phyloP scores from a whole-genome alignment of 2,113 vertebrate genomes.

The Phaethornis superciliosus region DNA sequence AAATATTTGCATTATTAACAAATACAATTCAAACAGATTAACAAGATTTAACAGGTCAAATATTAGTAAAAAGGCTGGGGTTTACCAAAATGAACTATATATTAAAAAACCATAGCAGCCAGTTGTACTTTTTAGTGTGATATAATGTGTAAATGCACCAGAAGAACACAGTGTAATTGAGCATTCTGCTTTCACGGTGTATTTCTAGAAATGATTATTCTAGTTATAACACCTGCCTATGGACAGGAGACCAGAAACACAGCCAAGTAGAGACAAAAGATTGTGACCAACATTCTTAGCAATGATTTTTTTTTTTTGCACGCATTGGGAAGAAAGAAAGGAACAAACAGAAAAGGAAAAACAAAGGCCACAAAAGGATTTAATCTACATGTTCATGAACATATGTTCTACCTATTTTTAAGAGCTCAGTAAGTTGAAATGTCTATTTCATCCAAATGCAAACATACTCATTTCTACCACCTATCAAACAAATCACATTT shows the following conservation, averaged over 20 bases:
- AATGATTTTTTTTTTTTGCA: conserved; percentile 51
- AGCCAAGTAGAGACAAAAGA: conserved; percentile 61
- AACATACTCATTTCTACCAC: conserved; percentile 27
- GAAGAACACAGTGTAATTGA: conserved; percentile 67
- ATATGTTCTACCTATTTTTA: conserved; percentile 19
- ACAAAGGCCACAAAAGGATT: conserved; percentile 66
- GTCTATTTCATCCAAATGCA: conserved; percentile 26
- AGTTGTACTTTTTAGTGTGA: conserved; percentile 76
- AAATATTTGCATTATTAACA: conserved; percentile 84
- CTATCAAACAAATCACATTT: conserved; percentile 53
- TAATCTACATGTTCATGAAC: conserved; percentile 33
- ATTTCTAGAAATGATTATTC: conserved; percentile 68
- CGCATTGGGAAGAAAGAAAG: not conserved
- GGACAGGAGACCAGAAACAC: conserved; percentile 64
- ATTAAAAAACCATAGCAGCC: conserved; percentile 80
- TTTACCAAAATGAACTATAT: conserved; percentile 76
- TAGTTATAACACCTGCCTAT: conserved; percentile 71
- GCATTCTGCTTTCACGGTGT: conserved; percentile 68
- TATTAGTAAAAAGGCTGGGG: conserved; percentile 80
- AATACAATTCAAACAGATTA: conserved; percentile 81
- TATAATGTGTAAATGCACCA: conserved; percentile 72
- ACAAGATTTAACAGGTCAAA: conserved; percentile 80
- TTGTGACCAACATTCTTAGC: conserved; percentile 57
- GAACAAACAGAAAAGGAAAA: conserved; percentile 16
- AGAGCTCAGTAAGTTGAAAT: conserved; percentile 17